Evolutionary conservation across 2,888 invertebrate species (phyloP).

Genomic region (Aporophyla lueneburgensis): DNA sequence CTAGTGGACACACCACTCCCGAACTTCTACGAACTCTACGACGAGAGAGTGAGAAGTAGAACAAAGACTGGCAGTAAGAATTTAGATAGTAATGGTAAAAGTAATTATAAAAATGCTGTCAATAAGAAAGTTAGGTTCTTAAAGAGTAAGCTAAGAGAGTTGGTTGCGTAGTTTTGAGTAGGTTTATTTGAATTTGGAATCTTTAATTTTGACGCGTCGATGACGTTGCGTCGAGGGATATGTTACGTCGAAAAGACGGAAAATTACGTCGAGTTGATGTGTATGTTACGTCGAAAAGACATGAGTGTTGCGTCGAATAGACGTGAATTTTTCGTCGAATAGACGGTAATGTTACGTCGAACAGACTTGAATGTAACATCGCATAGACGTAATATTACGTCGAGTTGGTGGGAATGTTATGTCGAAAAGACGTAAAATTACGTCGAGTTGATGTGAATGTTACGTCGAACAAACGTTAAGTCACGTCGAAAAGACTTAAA

Average conservation of each 20-base stretch:
- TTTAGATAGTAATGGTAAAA: slow-evolving; percentile 73
- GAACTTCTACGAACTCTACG: slow-evolving; percentile 85
- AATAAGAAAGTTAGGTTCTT: slow-evolving; percentile 85
- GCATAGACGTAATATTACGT: not conserved
- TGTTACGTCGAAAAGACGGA: not conserved
- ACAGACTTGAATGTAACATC: not conserved
- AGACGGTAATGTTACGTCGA: not conserved
- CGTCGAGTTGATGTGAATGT: not conserved
- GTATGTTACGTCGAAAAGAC: not conserved
- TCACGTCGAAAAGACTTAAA: not conserved
- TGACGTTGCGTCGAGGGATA: not conserved
- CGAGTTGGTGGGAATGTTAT: not conserved
- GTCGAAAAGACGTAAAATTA: not conserved
- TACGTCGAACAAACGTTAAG: not conserved
- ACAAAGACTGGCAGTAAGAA: slow-evolving; percentile 69
- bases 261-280: too few species aligned
- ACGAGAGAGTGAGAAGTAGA: slow-evolving; percentile 77
- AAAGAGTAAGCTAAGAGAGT: slow-evolving; percentile 84
- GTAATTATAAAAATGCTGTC: slow-evolving; percentile 84
- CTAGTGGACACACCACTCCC: slow-evolving; percentile 85
- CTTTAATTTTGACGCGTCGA: slow-evolving; percentile 9
- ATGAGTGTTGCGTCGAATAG: too few species aligned
- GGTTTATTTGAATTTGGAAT: not conserved
- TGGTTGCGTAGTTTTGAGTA: slow-evolving; percentile 77
- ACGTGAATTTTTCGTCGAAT: not conserved